Evolutionary conservation across 2,113 vertebrate genomes (phyloP).

Genomic region (Stigmatopora nigra): DNA sequence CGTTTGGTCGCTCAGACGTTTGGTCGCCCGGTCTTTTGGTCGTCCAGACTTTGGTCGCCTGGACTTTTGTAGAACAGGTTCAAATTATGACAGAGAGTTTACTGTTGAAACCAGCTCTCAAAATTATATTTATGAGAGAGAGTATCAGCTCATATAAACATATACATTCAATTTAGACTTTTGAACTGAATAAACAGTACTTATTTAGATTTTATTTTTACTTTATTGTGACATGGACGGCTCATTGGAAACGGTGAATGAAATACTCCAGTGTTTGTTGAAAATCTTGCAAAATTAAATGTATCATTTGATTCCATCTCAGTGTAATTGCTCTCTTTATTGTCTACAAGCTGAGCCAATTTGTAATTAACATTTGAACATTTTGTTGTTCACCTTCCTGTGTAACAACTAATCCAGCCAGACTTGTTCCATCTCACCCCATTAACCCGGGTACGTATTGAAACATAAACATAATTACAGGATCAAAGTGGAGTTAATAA

Average conservation of each 20-base stretch:
- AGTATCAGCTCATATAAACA: no score
- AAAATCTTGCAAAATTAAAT: slow-evolving; percentile 16
- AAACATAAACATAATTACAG: slow-evolving; percentile 15
- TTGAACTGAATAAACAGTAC: not conserved
- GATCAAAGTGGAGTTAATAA: slow-evolving; percentile 27
- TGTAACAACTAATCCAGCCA: slow-evolving; percentile 44
- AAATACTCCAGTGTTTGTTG: not conserved
- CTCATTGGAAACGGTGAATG: not conserved
- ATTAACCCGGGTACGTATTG: slow-evolving; percentile 39
- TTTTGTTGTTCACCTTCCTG: slow-evolving; percentile 33
- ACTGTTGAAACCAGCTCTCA: no score
- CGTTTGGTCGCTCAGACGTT: no score
- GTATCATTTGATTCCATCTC: slow-evolving; percentile 35
- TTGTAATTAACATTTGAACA: slow-evolving; percentile 61
- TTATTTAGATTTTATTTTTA: not conserved
- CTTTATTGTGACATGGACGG: not conserved
- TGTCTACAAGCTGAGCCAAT: slow-evolving; percentile 50
- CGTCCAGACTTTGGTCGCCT: no score
- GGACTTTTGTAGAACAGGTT: no score
- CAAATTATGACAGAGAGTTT: no score
- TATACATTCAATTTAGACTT: no score
- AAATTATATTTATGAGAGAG: no score
- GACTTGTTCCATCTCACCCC: slow-evolving; percentile 49
- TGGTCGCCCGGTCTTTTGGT: no score
- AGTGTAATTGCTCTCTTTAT: slow-evolving; percentile 59